Base-by-base conservation (phyloP, 2,888 invertebrate genomes). In the Troglohyphantes excavatus region DNA sequence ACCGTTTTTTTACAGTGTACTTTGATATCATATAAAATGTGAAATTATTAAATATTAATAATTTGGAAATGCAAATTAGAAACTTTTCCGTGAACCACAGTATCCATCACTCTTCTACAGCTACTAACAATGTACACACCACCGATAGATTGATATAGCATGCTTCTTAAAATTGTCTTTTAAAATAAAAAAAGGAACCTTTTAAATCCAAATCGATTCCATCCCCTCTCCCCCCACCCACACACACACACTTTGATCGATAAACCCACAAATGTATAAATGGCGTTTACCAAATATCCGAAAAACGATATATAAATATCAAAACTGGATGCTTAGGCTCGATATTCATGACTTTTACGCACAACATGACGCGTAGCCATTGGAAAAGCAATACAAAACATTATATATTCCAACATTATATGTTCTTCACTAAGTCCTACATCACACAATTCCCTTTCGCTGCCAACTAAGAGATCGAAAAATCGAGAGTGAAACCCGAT, bases 401-500 rank as follows among this genome's bases (percentile, higher is more conserved):
- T 65, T 63, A 43, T 63, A 19, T 39, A 78, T 43, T 63, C 63
- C 63, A 33, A 9, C 39, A 76, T 39, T 39, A 61, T n/a, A n/a
- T 43, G n/a, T 53, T n/a, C 5, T 53, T 53, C 53, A 0, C 53
- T 17, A 39, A 39, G 13, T 13, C 7, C 7, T 13, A 39, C 39
- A 39, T 39, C 39, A 2, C 39, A 39, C 13, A n/a, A n/a, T n/a
- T n/a, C n/a, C 13, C 2, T 39, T 39, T 39, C 53, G 5, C n/a
- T n/a, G 26, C 19, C 29, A 78, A 65, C 9, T 3, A 78, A 61
- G n/a, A 33, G 21, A 23, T 33, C 21, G n/a, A 26, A 78, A 78
- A 78, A 39, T 23, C 9, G n/a, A 65, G 65, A 65, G 29, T 39
- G 17, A 21, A 79, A 46, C n/a, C n/a, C 79, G 29, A 81, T 81